Conservation (phyloP, 2,888 invertebrate species). For the Brachyptera putata region DNA sequence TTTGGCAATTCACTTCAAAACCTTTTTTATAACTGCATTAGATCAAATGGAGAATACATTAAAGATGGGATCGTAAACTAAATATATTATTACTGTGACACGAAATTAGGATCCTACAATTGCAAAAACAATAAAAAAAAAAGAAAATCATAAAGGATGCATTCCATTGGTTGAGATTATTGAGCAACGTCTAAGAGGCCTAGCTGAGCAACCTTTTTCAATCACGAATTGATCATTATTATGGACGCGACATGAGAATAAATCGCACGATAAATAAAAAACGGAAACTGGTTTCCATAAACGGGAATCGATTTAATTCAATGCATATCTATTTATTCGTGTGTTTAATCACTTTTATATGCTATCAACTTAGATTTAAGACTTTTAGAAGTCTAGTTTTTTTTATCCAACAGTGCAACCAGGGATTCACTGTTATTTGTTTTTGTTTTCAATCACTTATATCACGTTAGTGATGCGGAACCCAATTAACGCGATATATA, state of each 20-base stretch:
- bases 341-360: constrained; percentile 5
- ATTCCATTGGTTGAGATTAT: background rate
- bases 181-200: too few species aligned
- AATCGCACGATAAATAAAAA: constrained; percentile 10
- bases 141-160: background rate
- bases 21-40: background rate
- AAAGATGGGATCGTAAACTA: background rate
- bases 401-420: too few species aligned
- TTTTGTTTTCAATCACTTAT: too few species aligned
- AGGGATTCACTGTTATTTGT: too few species aligned
- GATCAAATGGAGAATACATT: background rate
- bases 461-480: too few species aligned
- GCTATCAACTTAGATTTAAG: constrained; percentile 3
- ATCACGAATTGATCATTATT: constrained; percentile 17
- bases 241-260: background rate
- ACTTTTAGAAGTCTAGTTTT: too few species aligned
- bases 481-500: too few species aligned
- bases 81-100: background rate
- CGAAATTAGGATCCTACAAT: background rate
- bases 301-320: constrained; percentile 8
- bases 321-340: background rate
- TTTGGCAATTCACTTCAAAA: too few species aligned
- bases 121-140: background rate
- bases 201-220: background rate
- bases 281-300: constrained; percentile 9